Conservation (phyloP, 2,797 vertebrate species). For the Emys orbicularis region DNA sequence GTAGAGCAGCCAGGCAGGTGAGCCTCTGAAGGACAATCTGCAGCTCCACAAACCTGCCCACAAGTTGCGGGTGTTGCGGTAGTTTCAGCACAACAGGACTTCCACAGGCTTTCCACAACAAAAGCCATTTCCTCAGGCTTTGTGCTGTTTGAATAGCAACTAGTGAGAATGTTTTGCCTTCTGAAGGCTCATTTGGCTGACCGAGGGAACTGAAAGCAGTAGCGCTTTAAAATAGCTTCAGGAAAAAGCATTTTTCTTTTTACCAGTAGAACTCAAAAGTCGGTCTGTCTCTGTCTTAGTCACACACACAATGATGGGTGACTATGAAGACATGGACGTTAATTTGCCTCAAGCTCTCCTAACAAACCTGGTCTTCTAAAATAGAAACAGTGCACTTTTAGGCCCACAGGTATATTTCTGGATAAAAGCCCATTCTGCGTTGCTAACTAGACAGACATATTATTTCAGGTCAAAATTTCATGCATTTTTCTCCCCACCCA, state of each 20-base stretch:
- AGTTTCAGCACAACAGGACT: not conserved
- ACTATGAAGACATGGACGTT: not conserved
- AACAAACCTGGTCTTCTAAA: constrained; percentile 37
- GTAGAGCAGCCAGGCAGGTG: not conserved
- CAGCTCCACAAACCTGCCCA: accelerated
- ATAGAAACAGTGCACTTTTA: not conserved
- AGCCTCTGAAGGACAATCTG: not conserved
- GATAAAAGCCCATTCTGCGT: constrained; percentile 67
- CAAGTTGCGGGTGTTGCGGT: not conserved
- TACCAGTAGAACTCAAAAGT: constrained; percentile 50
- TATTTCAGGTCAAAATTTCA: constrained; percentile 68
- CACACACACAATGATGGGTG: constrained; percentile 28
- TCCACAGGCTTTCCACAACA: not conserved
- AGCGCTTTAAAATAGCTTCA: constrained; percentile 55
- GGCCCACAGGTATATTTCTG: constrained; percentile 34
- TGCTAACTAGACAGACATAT: constrained; percentile 69
- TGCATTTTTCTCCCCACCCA: constrained; percentile 79
- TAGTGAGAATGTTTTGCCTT: constrained; percentile 31
- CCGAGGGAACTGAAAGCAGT: not conserved
- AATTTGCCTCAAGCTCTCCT: constrained; percentile 24
- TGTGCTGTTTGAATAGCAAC: constrained; percentile 46
- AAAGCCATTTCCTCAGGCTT: not conserved
- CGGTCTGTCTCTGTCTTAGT: not conserved
- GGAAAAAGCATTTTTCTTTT: constrained; percentile 49
- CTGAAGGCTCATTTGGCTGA: constrained; percentile 62